Conservation (phyloP, 92 coral and sea anemone species). For the Palythoa caribaeorum region DNA sequence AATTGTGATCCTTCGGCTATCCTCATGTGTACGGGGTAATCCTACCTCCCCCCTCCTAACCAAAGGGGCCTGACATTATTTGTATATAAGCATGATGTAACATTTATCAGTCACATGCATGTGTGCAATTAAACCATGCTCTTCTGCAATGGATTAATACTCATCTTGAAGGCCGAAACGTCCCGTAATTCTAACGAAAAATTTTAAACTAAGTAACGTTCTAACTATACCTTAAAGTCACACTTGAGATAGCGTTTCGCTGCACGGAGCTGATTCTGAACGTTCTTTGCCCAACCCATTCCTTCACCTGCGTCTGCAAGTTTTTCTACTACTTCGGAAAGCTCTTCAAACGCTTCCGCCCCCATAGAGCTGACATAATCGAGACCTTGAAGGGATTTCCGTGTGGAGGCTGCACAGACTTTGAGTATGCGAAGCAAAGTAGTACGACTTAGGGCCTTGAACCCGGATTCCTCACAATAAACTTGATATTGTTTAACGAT, state of each 20-base stretch:
- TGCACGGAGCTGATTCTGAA: constrained; percentile 61
- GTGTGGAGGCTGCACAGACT: constrained; percentile 57
- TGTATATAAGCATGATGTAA: constrained; percentile 41
- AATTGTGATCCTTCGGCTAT: constrained; percentile 32
- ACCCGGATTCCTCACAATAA: constrained; percentile 64
- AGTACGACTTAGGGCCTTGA: constrained; percentile 58
- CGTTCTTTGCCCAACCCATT: constrained; percentile 64
- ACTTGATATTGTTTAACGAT: constrained; percentile 59
- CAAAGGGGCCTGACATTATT: constrained; percentile 32
- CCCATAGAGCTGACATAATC: constrained; percentile 63
- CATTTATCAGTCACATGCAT: constrained; percentile 33
- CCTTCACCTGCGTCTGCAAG: constrained; percentile 56
- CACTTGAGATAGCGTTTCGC: constrained; percentile 60
- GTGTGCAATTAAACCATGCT: constrained; percentile 36
- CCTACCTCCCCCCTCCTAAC: constrained; percentile 11
- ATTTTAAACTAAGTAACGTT: constrained; percentile 36
- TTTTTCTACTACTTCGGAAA: constrained; percentile 50
- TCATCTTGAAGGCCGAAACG: constrained; percentile 15
- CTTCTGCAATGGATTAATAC: constrained; percentile 32
- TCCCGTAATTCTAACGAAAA: constrained; percentile 20
- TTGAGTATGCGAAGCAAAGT: constrained; percentile 54
- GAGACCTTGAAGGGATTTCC: constrained; percentile 63
- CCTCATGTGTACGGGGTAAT: constrained; percentile 27
- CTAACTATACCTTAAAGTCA: constrained; percentile 57
- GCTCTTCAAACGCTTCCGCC: constrained; percentile 64